Evolutionary conservation across 2,888 invertebrate species (phyloP).

Genomic region (Caenorhabditis uteleia): DNA sequence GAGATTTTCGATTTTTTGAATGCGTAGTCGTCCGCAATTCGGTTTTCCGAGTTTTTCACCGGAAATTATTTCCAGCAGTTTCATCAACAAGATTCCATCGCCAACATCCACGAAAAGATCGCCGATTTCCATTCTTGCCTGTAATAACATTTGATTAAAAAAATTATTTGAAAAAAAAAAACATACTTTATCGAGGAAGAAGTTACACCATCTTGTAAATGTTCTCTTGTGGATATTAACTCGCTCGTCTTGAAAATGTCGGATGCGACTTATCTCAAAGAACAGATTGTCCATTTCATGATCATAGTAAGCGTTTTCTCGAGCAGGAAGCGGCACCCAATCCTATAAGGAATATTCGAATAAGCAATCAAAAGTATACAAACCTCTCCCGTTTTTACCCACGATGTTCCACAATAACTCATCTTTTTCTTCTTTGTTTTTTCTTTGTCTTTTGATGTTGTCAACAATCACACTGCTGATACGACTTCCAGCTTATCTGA

Average conservation of each 20-base stretch:
- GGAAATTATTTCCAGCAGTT: constrained; percentile 95
- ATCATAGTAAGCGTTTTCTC: constrained; percentile 52
- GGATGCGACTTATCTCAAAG: constrained; percentile 64
- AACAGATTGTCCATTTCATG: constrained; percentile 62
- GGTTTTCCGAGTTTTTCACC: constrained; percentile 95
- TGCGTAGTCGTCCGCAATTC: constrained; percentile 85
- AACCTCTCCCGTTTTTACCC: too few relatives aligned
- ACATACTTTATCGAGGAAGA: constrained; percentile 87
- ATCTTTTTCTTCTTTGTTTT: too few relatives aligned
- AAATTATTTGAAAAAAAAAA: not conserved
- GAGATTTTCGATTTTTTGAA: constrained; percentile 98
- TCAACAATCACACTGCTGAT: too few relatives aligned
- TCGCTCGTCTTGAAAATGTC: constrained; percentile 82
- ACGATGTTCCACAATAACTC: too few relatives aligned
- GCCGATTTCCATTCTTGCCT: constrained; percentile 97
- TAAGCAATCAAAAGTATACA: too few relatives aligned
- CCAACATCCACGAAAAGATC: constrained; percentile 94
- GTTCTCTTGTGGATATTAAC: constrained; percentile 99
- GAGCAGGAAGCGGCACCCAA: constrained; percentile 44
- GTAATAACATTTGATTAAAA: constrained; percentile 58
- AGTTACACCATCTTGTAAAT: constrained; percentile 99
- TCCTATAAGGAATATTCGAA: constrained; percentile 39
- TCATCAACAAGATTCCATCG: constrained; percentile 89
- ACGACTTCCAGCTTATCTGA: too few relatives aligned
- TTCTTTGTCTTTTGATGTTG: too few relatives aligned